Base-by-base conservation (phyloP, 1,140 invertebrate genomes). In the Brachionus rotundiformis region DNA sequence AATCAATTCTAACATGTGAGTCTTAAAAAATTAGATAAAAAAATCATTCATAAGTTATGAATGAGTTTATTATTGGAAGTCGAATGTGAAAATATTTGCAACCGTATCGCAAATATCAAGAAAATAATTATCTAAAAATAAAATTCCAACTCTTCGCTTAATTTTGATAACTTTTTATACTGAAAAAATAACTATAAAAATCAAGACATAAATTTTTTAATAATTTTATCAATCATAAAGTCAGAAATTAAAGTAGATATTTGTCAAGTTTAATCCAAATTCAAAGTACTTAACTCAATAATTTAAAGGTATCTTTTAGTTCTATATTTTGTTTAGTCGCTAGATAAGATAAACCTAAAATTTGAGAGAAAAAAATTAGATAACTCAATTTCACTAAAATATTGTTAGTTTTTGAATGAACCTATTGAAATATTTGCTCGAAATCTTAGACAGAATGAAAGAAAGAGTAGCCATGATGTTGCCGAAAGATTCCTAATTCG, bases 111-210 rank as follows among this genome's bases (percentile, higher is more conserved):
- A 41, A 41, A 41, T 41, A 54, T 19, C n/a, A 54, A 19, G 19
- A 54, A 54, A 54, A 54, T 54, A 54, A 54, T 54, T 54, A 54
- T n/a, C 47, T 54, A 54, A n/a, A n/a, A n/a, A 54, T 54, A 54
- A 54, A 54, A 19, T 19, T 16, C n/a, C 16, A 54, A n/a, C n/a
- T 16, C 13, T 54, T 54, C 23, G 47, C 47, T 54, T 54, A 54
- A 54, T 54, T 7, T 54, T 19, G 19, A 19, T 54, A 54, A 54
- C 47, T 54, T 54, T 54, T 54, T 54, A 7, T n/a, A 19, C 47
- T 25, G 23, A 54, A 54, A 25, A 54, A 54, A 54, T 19, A 8
- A 10, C 16, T 23, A 19, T 11, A 19, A 49, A 49, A 49, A 49
- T 4, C 47, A 49, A 49, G 47, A 54, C 44, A 5, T 19, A 54